Evolutionary conservation across 2,797 vertebrate species (phyloP), one percentile per base, ranked within the genome.

Genomic region (Epinephelus awoara): DNA sequence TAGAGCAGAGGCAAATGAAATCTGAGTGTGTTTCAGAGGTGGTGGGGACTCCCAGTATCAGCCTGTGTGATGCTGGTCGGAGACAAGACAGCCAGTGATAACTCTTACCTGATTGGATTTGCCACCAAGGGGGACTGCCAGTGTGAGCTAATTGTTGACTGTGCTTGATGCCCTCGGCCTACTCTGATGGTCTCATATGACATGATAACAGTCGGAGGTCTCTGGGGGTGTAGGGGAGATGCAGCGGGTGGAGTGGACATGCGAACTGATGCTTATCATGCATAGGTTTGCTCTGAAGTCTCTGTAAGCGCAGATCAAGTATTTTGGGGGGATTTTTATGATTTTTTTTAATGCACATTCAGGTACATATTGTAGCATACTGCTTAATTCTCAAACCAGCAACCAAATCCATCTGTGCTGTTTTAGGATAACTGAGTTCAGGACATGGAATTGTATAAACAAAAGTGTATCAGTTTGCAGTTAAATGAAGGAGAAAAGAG

Each of bases 101-200:
- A 89, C 80, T 67, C 79, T 67, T 58, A 42, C 63, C 67, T 92
- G 88, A 93, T 94, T 93, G 67, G 79, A 94, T 94, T 95, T 92
- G 84, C 84, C 79, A 80, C 80, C 92, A 91, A 69, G 77, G 72
- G 86, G 86, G 85, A 84, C 84, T 70, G 87, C 82, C 77, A 84
- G 87, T 91, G 87, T 89, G 91, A 90, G 91, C 71, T 93, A 93
- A 93, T 93, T 94, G 90, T 89, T 90, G 91, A 91, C 87, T 81
- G 80, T 67, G 81, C 89, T 92, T 55, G 87, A 89, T 87, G 87
- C 89, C 89, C 83, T 85, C 42, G 18, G 80, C 71, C 79, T 82
- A 88, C 80, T 93, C 85, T 69, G 77, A 90, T 82, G 90, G 89
- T 92, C 88, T 94, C 92, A 88, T 83, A 89, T 95, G 90, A 93